Evolutionary conservation across 1,140 invertebrate genomes (phyloP).

Genomic region (Drosophila sproati): DNA sequence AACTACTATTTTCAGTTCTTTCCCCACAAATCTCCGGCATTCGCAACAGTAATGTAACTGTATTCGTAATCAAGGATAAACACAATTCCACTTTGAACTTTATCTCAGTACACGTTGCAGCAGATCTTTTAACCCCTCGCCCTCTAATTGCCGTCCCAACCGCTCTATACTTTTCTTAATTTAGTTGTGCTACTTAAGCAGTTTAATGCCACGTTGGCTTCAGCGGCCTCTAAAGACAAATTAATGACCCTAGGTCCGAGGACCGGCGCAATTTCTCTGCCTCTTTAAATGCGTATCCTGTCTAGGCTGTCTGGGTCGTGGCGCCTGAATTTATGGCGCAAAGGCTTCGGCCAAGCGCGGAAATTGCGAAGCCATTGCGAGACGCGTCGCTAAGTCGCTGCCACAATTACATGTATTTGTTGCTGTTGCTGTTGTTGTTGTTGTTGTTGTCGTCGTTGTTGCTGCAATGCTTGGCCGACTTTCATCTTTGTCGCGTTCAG

Average conservation of each 20-base stretch:
- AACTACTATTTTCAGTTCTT: not conserved
- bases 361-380: conserved; percentile 59
- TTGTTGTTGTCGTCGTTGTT: conserved; percentile 21
- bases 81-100: conserved; percentile 54
- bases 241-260: conserved; percentile 69
- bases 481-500: conserved; percentile 50
- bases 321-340: conserved; percentile 69
- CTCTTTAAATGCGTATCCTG: conserved; percentile 50
- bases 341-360: conserved; percentile 58
- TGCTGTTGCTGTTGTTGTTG: conserved; percentile 2
- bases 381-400: conserved; percentile 61
- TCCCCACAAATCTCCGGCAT: not conserved
- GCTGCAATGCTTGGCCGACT: conserved; percentile 33
- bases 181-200: conserved; percentile 82
- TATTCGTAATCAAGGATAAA: conserved; percentile 20
- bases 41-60: not conserved
- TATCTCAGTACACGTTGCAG: conserved; percentile 33
- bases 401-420: conserved; percentile 31
- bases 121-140: conserved; percentile 11
- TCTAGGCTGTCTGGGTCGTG: conserved; percentile 62
- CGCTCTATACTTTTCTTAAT: conserved; percentile 66
- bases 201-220: conserved; percentile 63
- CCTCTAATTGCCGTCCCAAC: conserved; percentile 58
- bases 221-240: conserved; percentile 65
- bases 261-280: conserved; percentile 31